Evolutionary conservation across 2,113 vertebrate genomes (phyloP).

Genomic region (Martes martes): DNA sequence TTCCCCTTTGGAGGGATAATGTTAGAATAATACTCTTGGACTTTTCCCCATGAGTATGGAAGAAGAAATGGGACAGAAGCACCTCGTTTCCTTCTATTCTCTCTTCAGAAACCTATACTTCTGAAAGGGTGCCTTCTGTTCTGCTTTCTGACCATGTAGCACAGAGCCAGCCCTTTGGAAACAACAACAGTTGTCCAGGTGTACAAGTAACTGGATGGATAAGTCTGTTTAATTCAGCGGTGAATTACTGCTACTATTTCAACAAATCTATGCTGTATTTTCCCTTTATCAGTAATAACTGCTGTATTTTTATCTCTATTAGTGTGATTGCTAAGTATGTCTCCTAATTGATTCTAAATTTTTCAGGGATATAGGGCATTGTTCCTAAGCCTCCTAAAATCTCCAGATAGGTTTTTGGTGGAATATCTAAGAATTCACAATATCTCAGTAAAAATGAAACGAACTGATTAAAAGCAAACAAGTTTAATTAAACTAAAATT

Average conservation of each 20-base stretch:
- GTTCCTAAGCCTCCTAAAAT: not conserved
- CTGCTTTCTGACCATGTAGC: not conserved
- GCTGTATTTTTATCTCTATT: not conserved
- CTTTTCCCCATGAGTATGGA: not conserved
- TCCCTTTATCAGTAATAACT: not conserved
- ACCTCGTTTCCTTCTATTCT: not conserved
- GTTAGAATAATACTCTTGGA: not conserved
- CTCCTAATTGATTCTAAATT: not conserved
- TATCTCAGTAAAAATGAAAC: not conserved
- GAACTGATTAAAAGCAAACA: not conserved
- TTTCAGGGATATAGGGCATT: not conserved
- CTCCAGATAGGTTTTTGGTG: fast-evolving
- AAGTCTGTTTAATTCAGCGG: not conserved
- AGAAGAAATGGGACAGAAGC: not conserved
- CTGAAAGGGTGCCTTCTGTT: not conserved
- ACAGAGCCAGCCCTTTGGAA: not conserved
- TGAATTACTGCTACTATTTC: not conserved
- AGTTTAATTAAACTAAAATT: not conserved
- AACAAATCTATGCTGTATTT: not conserved
- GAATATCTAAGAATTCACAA: not conserved
- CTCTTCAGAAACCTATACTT: not conserved
- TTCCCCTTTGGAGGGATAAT: not conserved
- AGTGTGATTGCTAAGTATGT: not conserved
- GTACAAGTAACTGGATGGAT: not conserved
- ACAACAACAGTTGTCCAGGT: not conserved